Evolutionary conservation across 2,113 vertebrate genomes (phyloP).

Genomic region (Mustelus asterias): DNA sequence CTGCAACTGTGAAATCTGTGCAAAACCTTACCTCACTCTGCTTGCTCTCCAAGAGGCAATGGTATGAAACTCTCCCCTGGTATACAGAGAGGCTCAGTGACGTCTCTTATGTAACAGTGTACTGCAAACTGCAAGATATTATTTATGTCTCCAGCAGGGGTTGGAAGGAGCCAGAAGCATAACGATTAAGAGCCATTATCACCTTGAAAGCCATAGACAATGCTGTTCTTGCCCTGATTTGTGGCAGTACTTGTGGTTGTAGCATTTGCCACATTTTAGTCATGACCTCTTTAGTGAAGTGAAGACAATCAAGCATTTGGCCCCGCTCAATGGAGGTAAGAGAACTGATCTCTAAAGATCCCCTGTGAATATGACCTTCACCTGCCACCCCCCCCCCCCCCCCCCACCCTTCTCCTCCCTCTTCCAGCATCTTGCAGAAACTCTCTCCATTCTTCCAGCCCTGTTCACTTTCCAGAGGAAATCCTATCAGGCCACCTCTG

Average conservation of each 20-base stretch:
- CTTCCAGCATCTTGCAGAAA: not conserved
- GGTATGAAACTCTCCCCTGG: not conserved
- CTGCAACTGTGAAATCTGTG: not conserved
- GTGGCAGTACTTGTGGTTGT: not conserved
- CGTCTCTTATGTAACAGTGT: not conserved
- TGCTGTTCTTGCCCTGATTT: not conserved
- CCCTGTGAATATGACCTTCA: not conserved
- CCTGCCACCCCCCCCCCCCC: too few species aligned
- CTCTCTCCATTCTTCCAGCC: not conserved
- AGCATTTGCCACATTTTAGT: not conserved
- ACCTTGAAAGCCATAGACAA: not conserved
- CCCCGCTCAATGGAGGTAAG: not conserved
- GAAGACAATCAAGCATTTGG: not conserved
- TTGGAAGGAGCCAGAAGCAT: not conserved
- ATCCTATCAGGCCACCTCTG: not conserved
- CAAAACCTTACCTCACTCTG: not conserved
- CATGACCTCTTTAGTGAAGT: not conserved
- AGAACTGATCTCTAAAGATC: not conserved
- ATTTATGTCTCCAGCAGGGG: not conserved
- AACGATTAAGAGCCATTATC: not conserved
- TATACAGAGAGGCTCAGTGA: not conserved
- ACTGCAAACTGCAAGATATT: not conserved
- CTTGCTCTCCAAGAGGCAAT: not conserved
- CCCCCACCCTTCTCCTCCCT: not conserved
- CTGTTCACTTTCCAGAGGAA: not conserved